Evolutionary conservation across 1,140 invertebrate species (phyloP).

Genomic region (Achatina immaculata): DNA sequence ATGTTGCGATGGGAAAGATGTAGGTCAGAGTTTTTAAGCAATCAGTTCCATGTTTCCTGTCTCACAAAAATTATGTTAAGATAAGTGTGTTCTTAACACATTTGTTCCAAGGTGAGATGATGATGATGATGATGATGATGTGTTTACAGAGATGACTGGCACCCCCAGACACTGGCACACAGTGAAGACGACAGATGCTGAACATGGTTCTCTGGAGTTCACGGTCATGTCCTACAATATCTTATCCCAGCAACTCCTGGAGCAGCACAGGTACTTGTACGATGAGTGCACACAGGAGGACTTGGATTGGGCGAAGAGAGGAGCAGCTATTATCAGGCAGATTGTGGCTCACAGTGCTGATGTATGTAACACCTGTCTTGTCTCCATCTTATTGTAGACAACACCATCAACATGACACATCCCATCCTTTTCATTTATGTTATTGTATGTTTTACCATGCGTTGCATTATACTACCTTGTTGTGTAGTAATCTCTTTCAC

Average conservation of each 20-base stretch:
- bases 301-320: slow-evolving; percentile 81
- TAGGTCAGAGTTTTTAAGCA: too few relatives aligned
- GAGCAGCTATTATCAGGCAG: slow-evolving; percentile 79
- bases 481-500: not conserved
- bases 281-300: slow-evolving; percentile 74
- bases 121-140: too few relatives aligned
- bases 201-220: slow-evolving; percentile 48
- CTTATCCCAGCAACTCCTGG: slow-evolving; percentile 84
- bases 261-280: slow-evolving; percentile 84
- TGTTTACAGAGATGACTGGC: slow-evolving; percentile 46
- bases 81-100: too few relatives aligned
- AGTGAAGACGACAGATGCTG: not conserved
- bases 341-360: slow-evolving; percentile 80
- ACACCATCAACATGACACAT: not conserved
- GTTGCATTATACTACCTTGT: not conserved
- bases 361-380: slow-evolving; percentile 78
- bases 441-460: not conserved
- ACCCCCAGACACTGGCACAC: slow-evolving; percentile 19
- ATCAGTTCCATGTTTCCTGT: too few relatives aligned
- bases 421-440: not conserved
- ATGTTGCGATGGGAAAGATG: too few relatives aligned
- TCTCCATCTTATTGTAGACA: not conserved
- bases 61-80: too few relatives aligned
- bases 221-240: slow-evolving; percentile 81
- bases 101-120: too few relatives aligned